Base-by-base conservation (phyloP, 2,797 vertebrate genomes). In the Tympanoctomys barrerae region DNA sequence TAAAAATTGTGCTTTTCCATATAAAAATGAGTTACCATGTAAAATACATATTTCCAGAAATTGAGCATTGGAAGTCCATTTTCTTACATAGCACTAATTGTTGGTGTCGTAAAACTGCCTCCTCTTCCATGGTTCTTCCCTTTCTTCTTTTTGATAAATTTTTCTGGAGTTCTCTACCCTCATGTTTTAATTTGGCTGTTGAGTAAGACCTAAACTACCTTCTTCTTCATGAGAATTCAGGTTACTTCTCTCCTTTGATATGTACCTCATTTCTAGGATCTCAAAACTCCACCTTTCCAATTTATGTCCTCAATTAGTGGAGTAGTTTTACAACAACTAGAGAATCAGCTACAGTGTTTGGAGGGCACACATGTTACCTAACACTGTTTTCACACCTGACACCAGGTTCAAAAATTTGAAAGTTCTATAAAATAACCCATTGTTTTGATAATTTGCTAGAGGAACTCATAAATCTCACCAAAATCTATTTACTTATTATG, bases 361-460 rank as follows among this genome's bases (percentile, higher is more conserved):
- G 36, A 21, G 73, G 31, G 11, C 78, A 1, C 33, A 24, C 14
- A 21, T 57, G 70, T 33, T 59, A 39, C 33, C 13, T 18, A 19
- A 66, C 24, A 21, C 5, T 19, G 46, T 31, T 49, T 33, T 81
- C 11, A 73, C 11, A 61, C 87, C 21, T 82, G 83, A 86, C 21
- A 61, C 16, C 46, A 62, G 49, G 77, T 54, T 8, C 7, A 89
- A 87, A 7, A 87, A 7, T 91, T 82, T 75, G 75, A 36, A 59
- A 86, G 46, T 13, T 42, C 73, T 54, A 21, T 62, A 36, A 85
- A 79, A 86, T 39, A 46, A 62, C 26, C 13, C 28, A 77, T 1
- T 9, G 33, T 71, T 83, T 79, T 93, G n/a, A 42, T 83, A 71
- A 78, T 83, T 95, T 90, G n/a, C 61, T 68, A 36, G 21, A 52